Percentiles rank a stretch among this genome's conserved stretches.
Conservation (phyloP, 1,140 invertebrate genomes). For the Zaprionus ornatus region DNA sequence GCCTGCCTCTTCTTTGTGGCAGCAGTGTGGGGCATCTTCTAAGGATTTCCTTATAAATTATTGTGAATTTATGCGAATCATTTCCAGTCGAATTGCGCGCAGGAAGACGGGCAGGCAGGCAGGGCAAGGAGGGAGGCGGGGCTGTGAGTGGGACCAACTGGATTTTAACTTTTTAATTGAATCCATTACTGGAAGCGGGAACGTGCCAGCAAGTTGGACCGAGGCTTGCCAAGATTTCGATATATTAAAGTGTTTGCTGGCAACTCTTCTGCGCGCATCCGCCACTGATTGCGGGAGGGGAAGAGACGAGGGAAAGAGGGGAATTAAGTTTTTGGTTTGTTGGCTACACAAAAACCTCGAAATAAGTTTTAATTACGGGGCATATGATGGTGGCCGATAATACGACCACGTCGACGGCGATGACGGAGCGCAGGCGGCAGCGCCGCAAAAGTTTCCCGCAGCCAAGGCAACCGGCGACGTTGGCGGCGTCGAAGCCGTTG, state of each 20-base stretch:
- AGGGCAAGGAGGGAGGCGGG: not conserved
- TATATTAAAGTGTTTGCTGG: constrained; percentile 72
- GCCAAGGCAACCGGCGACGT: constrained; percentile 59
- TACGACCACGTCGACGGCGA: constrained; percentile 28
- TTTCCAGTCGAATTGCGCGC: constrained; percentile 74
- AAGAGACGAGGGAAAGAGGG: not conserved
- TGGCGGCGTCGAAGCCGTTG: constrained; percentile 48
- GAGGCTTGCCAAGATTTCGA: constrained; percentile 70
- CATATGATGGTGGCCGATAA: constrained; percentile 81
- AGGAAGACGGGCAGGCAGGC: constrained; percentile 18
- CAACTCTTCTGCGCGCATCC: constrained; percentile 12
- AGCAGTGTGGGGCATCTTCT: constrained; percentile 24
- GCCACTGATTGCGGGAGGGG: constrained; percentile 53
- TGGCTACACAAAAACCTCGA: constrained; percentile 74
- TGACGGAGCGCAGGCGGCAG: not conserved
- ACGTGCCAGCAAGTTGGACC: constrained; percentile 52
- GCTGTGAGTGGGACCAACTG: constrained; percentile 16
- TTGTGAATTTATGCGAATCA: constrained; percentile 82
- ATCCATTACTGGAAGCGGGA: constrained; percentile 72
- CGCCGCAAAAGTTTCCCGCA: constrained; percentile 58
- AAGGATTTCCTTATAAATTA: constrained; percentile 81
- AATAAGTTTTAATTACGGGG: constrained; percentile 82
- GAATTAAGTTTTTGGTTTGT: constrained; percentile 80
- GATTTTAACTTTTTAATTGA: constrained; percentile 83
- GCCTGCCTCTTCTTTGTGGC: not conserved